phyloP scores from a whole-genome alignment of 2,797 vertebrate genomes.

The Eospalax fontanierii region DNA sequence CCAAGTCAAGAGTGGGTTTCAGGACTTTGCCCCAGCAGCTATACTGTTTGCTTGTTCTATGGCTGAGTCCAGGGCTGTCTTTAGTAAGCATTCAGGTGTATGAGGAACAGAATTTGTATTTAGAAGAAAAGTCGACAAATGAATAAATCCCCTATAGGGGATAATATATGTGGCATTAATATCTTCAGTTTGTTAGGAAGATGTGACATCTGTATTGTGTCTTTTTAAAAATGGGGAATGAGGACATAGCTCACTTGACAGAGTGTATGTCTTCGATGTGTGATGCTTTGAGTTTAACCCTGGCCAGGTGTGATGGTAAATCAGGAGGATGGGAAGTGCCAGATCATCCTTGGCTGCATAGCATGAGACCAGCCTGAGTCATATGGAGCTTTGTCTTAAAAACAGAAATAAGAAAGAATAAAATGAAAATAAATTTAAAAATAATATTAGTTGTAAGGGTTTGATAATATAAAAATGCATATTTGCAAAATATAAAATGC shows the following conservation, averaged over 20 bases:
- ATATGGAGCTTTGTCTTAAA: neutral
- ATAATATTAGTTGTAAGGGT: neutral
- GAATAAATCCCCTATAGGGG: neutral
- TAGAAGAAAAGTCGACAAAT: constrained; percentile 33
- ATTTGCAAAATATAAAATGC: constrained; percentile 11
- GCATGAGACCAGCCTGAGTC: neutral
- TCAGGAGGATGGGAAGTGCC: neutral
- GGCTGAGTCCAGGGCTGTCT: neutral
- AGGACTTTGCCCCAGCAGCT: neutral
- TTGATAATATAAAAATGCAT: neutral
- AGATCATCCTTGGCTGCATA: neutral
- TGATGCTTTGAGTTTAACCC: neutral
- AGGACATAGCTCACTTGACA: neutral
- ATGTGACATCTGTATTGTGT: neutral
- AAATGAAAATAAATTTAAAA: neutral
- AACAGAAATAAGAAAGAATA: neutral
- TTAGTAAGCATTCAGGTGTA: neutral
- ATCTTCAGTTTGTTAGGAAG: constrained; percentile 45
- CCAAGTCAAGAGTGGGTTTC: neutral
- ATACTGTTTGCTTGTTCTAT: neutral
- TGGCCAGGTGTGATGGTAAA: neutral
- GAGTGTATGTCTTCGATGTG: neutral
- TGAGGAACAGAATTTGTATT: neutral
- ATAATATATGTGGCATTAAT: neutral
- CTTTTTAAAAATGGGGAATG: neutral